Base-by-base conservation (phyloP, 1,140 invertebrate species). In the Pseudoatta argentina region DNA sequence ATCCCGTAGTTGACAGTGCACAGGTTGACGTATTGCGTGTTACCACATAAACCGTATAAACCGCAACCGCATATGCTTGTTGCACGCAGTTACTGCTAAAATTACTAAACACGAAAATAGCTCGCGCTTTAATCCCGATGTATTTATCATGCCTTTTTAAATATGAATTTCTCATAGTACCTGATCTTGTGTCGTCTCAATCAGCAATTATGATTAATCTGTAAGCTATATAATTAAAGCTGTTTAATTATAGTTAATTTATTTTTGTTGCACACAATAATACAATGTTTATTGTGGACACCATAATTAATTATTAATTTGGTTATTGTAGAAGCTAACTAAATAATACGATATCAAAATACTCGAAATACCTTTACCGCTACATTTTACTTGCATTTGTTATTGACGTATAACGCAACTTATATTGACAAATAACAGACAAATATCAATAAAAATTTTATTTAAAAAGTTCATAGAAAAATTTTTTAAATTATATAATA, bases 51-150 rank as follows among this genome's bases (percentile, higher is more conserved):
- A 34, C 61, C 61, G 10, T 14, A 30, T 39, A 59, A 72, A 59
- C 39, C 53, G 34, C 79, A 82, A 61, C 1, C 18, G 10, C 55
- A 14, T 27, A 16, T 27, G 16, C 21, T 21, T 39, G 18, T 73
- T 73, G 12, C 48, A 24, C n/a, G 55, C 44, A 73, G 24, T 48
- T 82, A 61, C 39, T 48, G 24, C 2, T 34, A 21, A 30, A 75
- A 83, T 83, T 83, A 75, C 61, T 73, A 75, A 73, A 73, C 24
- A 61, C 39, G 24, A 82, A 82, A 48, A 61, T 75, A 63, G 48
- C 59, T 51, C 4, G 2, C 6, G 21, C 21, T 63, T 34, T 61
- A 34, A 83, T 83, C n/a, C 7, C 10, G 18, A 14, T 48, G 27
- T 83, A 55, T 83, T 73, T 61, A 48, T 51, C 18, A 3, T 57